Conservation (phyloP, 2,888 invertebrate genomes). For the Hypomecis atomaria region DNA sequence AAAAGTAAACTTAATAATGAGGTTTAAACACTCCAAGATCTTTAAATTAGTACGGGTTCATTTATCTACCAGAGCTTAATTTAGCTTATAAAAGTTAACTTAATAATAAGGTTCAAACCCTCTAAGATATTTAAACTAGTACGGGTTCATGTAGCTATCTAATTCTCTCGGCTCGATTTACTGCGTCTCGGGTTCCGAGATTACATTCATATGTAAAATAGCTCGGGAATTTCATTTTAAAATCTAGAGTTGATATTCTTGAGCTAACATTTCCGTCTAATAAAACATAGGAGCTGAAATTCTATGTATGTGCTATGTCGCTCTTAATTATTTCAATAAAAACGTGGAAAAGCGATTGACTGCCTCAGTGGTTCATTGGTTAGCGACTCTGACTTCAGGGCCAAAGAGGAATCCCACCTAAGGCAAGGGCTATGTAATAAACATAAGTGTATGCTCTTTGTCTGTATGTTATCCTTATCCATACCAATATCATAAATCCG, state of each 20-base stretch:
- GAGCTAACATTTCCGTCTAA: constrained; percentile 9
- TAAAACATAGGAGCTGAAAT: not conserved
- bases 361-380: no score
- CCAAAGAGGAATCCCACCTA: no score
- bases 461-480: no score
- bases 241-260: constrained; percentile 8
- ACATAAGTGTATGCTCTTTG: no score
- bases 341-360: not conserved
- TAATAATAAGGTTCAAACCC: not conserved
- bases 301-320: not conserved
- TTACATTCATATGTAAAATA: constrained; percentile 23
- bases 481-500: no score
- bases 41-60: no score
- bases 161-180: constrained; percentile 17
- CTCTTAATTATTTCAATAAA: not conserved
- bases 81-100: no score
- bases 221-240: constrained; percentile 18
- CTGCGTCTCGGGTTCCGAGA: constrained; percentile 4
- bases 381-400: no score
- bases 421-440: no score
- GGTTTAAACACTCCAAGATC: no score
- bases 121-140: constrained; percentile 9
- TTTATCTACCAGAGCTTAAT: no score
- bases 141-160: constrained; percentile 10
- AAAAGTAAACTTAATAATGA: no score